Percentiles rank a stretch among this genome's conserved stretches.
These are phyloP conservation scores for Strigamia maritima DNA, from an alignment of 2,888 invertebrate genomes.

Conservation along the genomic window DNA sequence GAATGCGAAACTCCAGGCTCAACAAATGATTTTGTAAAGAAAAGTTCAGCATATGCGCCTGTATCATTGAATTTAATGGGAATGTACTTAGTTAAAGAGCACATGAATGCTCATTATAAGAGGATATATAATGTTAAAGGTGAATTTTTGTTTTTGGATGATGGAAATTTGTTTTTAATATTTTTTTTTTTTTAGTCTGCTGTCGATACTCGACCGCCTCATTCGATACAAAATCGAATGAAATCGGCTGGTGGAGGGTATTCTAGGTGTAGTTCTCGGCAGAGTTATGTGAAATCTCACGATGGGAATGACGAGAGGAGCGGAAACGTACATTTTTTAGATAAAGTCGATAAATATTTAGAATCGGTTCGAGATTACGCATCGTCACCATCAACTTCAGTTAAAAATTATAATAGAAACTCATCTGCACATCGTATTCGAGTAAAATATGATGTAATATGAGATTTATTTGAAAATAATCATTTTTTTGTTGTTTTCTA, in stretches of 20 bases:
- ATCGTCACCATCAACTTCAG: too few relatives aligned
- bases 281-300: background rate
- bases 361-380: background rate
- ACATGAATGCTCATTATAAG: slow-evolving; percentile 34
- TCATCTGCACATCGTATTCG: too few relatives aligned
- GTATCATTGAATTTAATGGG: slow-evolving; percentile 31
- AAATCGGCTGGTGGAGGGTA: background rate
- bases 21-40: background rate
- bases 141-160: background rate
- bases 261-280: background rate
- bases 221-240: background rate
- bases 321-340: background rate
- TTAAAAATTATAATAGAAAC: too few relatives aligned
- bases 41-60: slow-evolving; percentile 24
- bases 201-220: background rate
- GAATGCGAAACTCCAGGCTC: background rate
- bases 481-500: too few relatives aligned
- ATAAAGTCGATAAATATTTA: background rate
- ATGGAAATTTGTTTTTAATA: background rate
- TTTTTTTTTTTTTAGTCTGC: background rate
- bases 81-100: slow-evolving; percentile 33
- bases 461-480: too few relatives aligned
- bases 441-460: too few relatives aligned
- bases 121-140: slow-evolving; percentile 18
- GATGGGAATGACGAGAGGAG: background rate